Conservation (phyloP, 1,140 invertebrate species). For the Pseudomyrmex concolor region DNA sequence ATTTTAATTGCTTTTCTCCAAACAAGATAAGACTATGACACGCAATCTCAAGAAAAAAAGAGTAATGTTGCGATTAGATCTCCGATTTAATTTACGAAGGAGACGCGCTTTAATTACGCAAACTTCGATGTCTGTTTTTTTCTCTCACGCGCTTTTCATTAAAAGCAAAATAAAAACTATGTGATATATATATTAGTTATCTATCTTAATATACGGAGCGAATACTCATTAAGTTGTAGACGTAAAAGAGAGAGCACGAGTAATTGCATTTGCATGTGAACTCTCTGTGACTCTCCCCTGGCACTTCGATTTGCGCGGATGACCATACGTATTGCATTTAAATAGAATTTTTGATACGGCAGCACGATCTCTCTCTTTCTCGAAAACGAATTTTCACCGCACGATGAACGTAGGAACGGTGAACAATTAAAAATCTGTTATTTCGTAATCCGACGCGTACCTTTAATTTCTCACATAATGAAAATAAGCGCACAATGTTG, state of each 20-base stretch:
- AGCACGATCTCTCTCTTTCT: not conserved
- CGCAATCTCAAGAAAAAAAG: conserved; percentile 4
- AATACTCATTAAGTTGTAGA: conserved; percentile 68
- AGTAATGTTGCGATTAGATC: conserved; percentile 44
- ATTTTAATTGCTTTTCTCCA: conserved; percentile 73
- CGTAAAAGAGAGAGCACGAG: conserved; percentile 65
- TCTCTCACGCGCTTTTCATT: not conserved
- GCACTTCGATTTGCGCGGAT: conserved; percentile 45
- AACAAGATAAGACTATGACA: conserved; percentile 38
- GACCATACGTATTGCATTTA: conserved; percentile 67
- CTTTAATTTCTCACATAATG: not conserved
- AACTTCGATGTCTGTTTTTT: not conserved
- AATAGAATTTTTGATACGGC: conserved; percentile 64
- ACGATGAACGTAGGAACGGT: not conserved
- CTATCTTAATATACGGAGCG: conserved; percentile 40
- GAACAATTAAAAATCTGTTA: conserved; percentile 27
- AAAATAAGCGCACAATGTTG: not conserved
- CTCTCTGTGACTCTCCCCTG: not conserved
- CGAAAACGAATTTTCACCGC: not conserved
- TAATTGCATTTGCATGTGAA: conserved; percentile 78
- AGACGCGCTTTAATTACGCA: not conserved
- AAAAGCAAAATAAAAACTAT: conserved; percentile 8
- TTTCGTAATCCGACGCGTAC: not conserved
- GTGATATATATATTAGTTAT: not conserved
- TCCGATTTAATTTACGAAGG: conserved; percentile 42